Evolutionary conservation across 2,113 vertebrate species (phyloP), one percentile per base, ranked within the genome.

Genomic region (Mandrillus leucophaeus): DNA sequence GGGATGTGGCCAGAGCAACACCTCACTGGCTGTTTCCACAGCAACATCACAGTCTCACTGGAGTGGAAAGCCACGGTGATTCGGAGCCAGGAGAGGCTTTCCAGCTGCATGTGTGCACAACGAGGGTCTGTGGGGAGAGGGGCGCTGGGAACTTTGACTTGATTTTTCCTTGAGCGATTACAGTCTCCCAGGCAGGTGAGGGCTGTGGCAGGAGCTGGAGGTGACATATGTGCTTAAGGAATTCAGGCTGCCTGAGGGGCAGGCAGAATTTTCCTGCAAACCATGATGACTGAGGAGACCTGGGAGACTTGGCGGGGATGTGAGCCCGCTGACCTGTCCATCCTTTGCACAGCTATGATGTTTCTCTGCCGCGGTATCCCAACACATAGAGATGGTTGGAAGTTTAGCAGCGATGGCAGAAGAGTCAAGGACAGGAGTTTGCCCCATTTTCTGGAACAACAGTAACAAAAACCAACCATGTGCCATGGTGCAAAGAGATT

Each of bases 111-210:
- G 23, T 70, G 96, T 32, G 8, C 68, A 79, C 23, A 6, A 52
- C 52, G 70, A 11, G 1, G 91, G 95, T 50, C 98, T 64, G 0
- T 73, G 25, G 94, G 95, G 95, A 95, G 72, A 59, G 68, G 82
- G 76, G 92, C 25, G 30, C 95, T 97, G 91, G 93, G 97, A 98
- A 96, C 78, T 93, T 97, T 97, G 93, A 97, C 97, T 97, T 98
- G 91, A 93, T 95, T 97, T 97, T 98, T 97, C 96, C 96, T 98
- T 97, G 90, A 97, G 83, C 89, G 76, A 95, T 98, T 98, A 79
- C 82, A 84, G 94, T 91, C 84, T 97, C 96, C 0, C 68, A 90
- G 93, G 96, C 98, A 98, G 97, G 97, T 98, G 97, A 98, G 81
- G 88, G 35, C 92, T 88, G 72, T 78, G 80, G 92, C 81, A 76